Evolutionary conservation across 2,888 invertebrate genomes (phyloP).

Genomic region (Scelioninae gen. 1): DNA sequence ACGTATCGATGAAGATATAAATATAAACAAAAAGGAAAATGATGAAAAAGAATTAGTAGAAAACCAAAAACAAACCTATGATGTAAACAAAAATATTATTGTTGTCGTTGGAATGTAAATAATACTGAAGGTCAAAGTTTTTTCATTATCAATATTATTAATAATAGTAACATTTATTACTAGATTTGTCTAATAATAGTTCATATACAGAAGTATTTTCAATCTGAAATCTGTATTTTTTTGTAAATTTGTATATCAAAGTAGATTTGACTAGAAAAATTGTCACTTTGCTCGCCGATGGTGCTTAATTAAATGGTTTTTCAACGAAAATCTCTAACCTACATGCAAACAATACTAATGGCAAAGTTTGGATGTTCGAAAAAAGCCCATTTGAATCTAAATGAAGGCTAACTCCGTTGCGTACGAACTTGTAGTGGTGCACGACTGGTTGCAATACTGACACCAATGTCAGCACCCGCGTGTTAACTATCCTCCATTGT

Average conservation of each 20-base stretch:
- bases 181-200: too few species aligned
- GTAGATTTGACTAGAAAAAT: slow-evolving; percentile 67
- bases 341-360: slow-evolving; percentile 75
- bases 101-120: too few species aligned
- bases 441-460: slow-evolving; percentile 45
- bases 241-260: slow-evolving; percentile 36
- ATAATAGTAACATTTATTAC: too few species aligned
- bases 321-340: slow-evolving; percentile 69
- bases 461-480: slow-evolving; percentile 53
- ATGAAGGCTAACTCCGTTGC: slow-evolving; percentile 63
- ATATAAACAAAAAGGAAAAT: too few species aligned
- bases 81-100: too few species aligned
- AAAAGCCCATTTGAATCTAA: slow-evolving; percentile 67
- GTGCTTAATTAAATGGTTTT: slow-evolving; percentile 62
- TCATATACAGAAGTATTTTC: too few species aligned
- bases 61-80: too few species aligned
- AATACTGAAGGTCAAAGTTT: too few species aligned
- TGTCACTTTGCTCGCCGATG: slow-evolving; percentile 72
- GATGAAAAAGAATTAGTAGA: too few species aligned
- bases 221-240: slow-evolving; percentile 8
- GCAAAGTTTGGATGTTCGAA: slow-evolving; percentile 72
- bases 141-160: too few species aligned
- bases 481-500: slow-evolving; percentile 74
- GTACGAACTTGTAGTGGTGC: slow-evolving; percentile 38
- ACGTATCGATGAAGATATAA: too few species aligned